Base-by-base conservation (phyloP, 2,888 invertebrate species). In the Ganaspis brasiliensis region DNA sequence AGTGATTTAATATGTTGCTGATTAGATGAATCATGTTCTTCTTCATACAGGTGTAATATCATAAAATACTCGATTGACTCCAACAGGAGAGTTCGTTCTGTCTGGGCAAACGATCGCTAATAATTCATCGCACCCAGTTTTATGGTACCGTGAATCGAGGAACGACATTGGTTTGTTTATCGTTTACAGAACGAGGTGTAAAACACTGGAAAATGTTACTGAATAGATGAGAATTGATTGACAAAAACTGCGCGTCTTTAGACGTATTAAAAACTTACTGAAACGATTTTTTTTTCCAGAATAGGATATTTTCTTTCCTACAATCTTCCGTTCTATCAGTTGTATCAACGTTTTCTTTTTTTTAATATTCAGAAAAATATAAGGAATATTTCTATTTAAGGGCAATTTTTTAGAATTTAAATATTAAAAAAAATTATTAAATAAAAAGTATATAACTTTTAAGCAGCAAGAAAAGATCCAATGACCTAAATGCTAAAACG, bases 11-110 rank as follows among this genome's bases (percentile, higher is more conserved):
- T 56, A 49, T 14, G n/a, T 49, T 49, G 6, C 6, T n/a, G 4
- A 49, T n/a, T 5, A 19, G 52, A 19, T 52, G 19, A 52, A 19
- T 52, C 3, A 19, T 52, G 52, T 16, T 52, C 52, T 52, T 52
- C 52, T 16, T 52, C 19, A 19, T 61, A 61, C 16, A 59, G 80
- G 82, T 84, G 82, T 78, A 56, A 76, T 70, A 80, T 80, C 82
- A 80, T 86, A 86, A 86, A 86, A 81, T 82, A 83, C 80, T 81
- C 85, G 83, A 85, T 84, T 84, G 85, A 77, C 79, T 75, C 74
- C 79, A 74, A n/a, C 24, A 19, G n/a, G 45, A 45, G 37, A 14
- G 67, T 67, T 10, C 24, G n/a, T 45, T 78, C 78, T 75, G 76
- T 79, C 82, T 78, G 55, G 72, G 80, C 78, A 82, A 85, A 83